phyloP scores from a whole-genome alignment of 53 echinoderm and acorn worm genomes.

The Holothuria leucospilota region DNA sequence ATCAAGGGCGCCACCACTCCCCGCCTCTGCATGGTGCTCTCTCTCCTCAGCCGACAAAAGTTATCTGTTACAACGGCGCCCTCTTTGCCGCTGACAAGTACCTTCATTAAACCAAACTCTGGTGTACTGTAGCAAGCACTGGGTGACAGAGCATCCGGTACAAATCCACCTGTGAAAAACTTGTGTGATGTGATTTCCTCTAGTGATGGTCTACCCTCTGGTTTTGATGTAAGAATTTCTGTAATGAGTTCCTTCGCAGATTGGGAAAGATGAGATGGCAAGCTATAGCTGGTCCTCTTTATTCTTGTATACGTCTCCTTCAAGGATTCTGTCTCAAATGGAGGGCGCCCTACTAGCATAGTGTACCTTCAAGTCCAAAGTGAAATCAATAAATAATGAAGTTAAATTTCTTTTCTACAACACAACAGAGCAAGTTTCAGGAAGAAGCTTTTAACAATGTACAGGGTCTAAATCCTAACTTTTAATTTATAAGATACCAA shows the following conservation, averaged over 20 bases:
- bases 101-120: conserved; percentile 89
- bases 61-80: conserved; percentile 91
- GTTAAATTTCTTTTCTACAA: too few species aligned
- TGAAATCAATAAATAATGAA: background rate
- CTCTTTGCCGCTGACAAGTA: conserved; percentile 86
- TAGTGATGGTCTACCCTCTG: conserved; percentile 89
- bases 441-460: too few species aligned
- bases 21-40: conserved; percentile 88
- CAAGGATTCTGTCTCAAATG: conserved; percentile 91
- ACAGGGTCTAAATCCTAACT: too few species aligned
- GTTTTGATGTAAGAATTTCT: conserved; percentile 85
- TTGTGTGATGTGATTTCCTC: conserved; percentile 77
- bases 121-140: conserved; percentile 84
- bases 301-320: conserved; percentile 97
- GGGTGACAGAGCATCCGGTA: conserved; percentile 86
- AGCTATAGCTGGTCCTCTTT: conserved; percentile 88
- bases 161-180: conserved; percentile 88
- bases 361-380: conserved; percentile 76
- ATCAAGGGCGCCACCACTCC: conserved; percentile 75
- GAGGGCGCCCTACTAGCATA: conserved; percentile 95
- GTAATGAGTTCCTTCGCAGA: conserved; percentile 89
- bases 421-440: too few species aligned
- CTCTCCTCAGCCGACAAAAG: conserved; percentile 87
- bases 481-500: too few species aligned
- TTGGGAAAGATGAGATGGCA: conserved; percentile 79